Conservation (phyloP, 2,888 invertebrate species). For the Heliconius cydno region DNA sequence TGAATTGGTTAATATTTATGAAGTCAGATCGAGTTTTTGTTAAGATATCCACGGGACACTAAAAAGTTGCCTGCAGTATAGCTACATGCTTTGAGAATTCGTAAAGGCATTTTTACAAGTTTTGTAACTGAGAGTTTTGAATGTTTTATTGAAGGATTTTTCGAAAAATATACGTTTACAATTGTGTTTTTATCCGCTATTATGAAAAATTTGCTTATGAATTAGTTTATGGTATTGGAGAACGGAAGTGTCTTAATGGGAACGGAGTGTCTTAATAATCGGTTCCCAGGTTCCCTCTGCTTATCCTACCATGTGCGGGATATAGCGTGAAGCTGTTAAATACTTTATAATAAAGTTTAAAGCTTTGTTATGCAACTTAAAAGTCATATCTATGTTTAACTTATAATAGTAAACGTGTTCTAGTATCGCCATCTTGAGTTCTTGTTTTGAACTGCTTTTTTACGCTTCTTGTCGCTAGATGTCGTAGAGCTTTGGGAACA, state of each 20-base stretch:
- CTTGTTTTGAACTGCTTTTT: constrained; percentile 23
- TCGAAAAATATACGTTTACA: neutral
- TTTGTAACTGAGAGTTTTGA: constrained; percentile 20
- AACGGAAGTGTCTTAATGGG: neutral
- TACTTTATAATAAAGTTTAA: neutral
- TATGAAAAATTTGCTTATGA: neutral
- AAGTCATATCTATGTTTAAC: neutral
- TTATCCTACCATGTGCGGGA: no score
- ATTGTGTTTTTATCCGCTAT: neutral
- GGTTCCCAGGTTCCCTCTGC: no score
- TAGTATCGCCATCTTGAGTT: constrained; percentile 41
- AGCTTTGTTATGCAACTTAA: neutral
- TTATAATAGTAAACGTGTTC: neutral
- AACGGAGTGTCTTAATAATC: no score
- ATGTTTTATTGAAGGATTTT: neutral
- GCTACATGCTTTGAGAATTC: constrained; percentile 34
- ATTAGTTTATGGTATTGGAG: neutral
- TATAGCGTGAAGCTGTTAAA: no score
- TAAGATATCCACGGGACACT: constrained; percentile 41
- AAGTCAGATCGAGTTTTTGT: constrained; percentile 46
- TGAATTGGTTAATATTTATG: constrained; percentile 70
- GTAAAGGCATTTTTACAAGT: constrained; percentile 40
- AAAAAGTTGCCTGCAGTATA: constrained; percentile 43
- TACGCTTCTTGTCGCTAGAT: constrained; percentile 38
- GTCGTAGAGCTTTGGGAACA: constrained; percentile 4